phyloP scores from a whole-genome alignment of 2,113 vertebrate genomes.

The cat (Felis catus) region F.catus_Fca126_mat1.0 CM031419.1:51388501-51389000 shows the following conservation, averaged over 20 bases:
- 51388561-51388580: background rate
- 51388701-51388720: background rate
- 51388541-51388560: background rate
- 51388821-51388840: background rate
- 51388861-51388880: background rate
- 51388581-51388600: background rate
- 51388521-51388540: background rate
- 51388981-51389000: background rate
- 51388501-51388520: background rate
- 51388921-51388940: background rate
- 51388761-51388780: background rate
- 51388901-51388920: background rate
- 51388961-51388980: background rate
- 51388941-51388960: background rate
- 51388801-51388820: background rate
- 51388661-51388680: background rate
- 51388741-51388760: background rate
- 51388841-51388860: background rate
- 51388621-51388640: background rate
- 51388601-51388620: background rate
- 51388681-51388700: background rate
- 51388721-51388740: background rate
- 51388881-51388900: background rate
- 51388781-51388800: background rate
- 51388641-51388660: background rate